Base-by-base conservation (phyloP, 1,140 invertebrate species). In the Diorhabda sublineata region DNA sequence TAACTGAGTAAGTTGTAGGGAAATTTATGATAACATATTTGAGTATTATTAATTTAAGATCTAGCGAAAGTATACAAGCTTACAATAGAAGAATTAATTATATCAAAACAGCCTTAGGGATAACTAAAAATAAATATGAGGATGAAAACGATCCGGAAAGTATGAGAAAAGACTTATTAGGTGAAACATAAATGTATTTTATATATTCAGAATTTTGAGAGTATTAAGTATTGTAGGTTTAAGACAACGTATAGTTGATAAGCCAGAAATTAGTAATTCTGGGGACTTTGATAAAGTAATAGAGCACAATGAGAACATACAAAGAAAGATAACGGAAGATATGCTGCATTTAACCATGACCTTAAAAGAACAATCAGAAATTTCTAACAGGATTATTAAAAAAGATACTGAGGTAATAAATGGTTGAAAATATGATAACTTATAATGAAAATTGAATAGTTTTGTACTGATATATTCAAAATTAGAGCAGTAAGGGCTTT, bases 301-400 rank as follows among this genome's bases (percentile, higher is more conserved):
- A 52, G 91, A 93, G 78, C 92, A 94, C 80, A 92, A 97, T 78
- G 88, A 93, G 74, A 88, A 91, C 73, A 88, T 93, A 80, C 95
- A 97, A 78, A 94, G 96, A 77, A 95, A 93, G 80, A 90, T 97
- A 58, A 94, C 95, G 0, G 92, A 96, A 74, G 94, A 97, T 77
- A 96, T 98, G 93, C 82, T 97, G 3, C 83, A 87, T n/a, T 86
- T 97, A 71, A 92, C 94, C 0, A 89, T 87, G 66, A 95, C 87
- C 78, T 87, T 97, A 42, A 96, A 96, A 81, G 93, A 97, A 78
- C 94, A 96, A 79, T 92, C 93, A 4, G 84, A 90, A 73, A 87
- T 92, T 42, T 93, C 94, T 52, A 92, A 90, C 78, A 87, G 87
- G 67, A 94, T 97, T 69, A 95, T 98, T 58, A 91, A 87, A 78